Percentiles rank a stretch among this genome's conserved stretches.
Evolutionary conservation across 1,140 invertebrate genomes (phyloP).

Genomic region (Bicyclus anynana): DNA sequence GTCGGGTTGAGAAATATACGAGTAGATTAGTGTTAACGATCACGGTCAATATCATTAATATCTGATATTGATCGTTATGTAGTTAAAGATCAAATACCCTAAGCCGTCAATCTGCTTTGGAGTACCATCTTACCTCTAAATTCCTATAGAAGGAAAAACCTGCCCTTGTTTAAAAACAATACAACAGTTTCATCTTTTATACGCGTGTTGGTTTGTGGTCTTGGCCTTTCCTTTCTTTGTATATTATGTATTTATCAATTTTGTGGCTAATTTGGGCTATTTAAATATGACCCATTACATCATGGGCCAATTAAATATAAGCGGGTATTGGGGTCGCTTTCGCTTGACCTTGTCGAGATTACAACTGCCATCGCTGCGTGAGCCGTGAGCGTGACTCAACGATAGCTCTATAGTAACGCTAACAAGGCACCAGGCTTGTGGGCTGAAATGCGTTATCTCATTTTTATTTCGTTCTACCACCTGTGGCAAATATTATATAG

Average conservation of each 20-base stretch:
- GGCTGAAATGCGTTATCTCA: neutral
- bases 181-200: too few relatives aligned
- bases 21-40: too few relatives aligned
- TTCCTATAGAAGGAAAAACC: too few relatives aligned
- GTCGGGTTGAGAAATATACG: too few relatives aligned
- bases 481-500: neutral
- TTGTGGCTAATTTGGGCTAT: neutral
- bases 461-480: neutral
- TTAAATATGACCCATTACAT: constrained; percentile 10
- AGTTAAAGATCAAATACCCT: too few relatives aligned
- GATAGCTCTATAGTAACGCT: neutral
- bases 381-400: too few relatives aligned
- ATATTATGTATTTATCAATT: neutral
- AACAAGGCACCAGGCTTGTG: neutral
- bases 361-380: constrained; percentile 18
- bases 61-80: too few relatives aligned
- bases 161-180: too few relatives aligned
- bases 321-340: constrained; percentile 27
- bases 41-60: too few relatives aligned
- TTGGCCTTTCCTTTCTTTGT: neutral
- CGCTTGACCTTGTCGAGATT: constrained; percentile 31
- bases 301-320: constrained; percentile 10
- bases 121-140: too few relatives aligned
- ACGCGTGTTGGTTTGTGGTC: neutral
- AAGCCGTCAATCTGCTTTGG: too few relatives aligned